Conservation (phyloP, 2,113 vertebrate species). For the Trochalopteron elliotii region DNA sequence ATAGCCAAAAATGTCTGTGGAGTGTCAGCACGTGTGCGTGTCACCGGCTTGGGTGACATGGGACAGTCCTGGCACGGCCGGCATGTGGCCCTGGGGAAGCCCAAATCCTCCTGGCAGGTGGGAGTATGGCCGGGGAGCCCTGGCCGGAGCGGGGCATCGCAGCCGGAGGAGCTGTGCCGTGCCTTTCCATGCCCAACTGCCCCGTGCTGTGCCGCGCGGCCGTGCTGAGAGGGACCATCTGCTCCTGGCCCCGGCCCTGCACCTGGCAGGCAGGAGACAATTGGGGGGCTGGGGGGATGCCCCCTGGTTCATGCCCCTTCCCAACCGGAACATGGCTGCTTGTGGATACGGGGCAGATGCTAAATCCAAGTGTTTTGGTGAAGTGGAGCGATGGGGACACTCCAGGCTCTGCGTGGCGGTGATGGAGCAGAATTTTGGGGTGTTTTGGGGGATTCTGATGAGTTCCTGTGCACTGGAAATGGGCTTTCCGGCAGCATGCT, state of each 20-base stretch:
- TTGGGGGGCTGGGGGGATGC: neutral
- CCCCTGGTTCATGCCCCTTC: neutral
- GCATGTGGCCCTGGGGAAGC: conserved; percentile 12
- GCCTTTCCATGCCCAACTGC: neutral
- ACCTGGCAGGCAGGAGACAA: neutral
- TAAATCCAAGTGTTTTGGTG: neutral
- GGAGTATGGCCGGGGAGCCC: neutral
- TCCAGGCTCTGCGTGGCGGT: fast-evolving
- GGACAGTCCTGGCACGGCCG: neutral
- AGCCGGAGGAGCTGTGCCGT: neutral
- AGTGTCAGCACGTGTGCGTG: conserved; percentile 37
- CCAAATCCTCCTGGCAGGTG: neutral
- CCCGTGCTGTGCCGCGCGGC: neutral
- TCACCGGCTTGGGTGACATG: conserved; percentile 47
- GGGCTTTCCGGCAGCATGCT: fast-evolving
- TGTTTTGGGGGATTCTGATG: neutral
- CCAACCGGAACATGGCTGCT: fast-evolving
- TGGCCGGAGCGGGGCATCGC: neutral
- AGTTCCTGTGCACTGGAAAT: neutral
- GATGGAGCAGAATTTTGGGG: neutral
- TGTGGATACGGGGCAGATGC: neutral
- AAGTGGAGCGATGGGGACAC: fast-evolving
- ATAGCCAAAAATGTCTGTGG: conserved; percentile 53
- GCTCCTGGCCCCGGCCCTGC: neutral
- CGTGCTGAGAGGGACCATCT: neutral